Conservation (phyloP, 2,797 vertebrate species). For the Melanotaenia boesemani region DNA sequence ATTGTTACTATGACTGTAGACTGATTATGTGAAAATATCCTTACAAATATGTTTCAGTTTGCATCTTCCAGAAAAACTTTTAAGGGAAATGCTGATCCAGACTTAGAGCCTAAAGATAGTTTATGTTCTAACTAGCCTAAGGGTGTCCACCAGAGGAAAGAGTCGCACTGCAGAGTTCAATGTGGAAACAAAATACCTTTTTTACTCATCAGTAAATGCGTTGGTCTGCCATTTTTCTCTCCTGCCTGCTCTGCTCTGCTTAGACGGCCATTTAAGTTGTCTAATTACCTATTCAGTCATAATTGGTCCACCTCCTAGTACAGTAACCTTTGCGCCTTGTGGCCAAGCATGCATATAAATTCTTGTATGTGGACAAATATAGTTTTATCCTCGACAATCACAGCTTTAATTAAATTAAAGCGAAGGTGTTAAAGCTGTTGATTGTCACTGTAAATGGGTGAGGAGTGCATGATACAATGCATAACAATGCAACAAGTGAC, state of each 20-base stretch:
- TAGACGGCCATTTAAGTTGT: conserved; percentile 54
- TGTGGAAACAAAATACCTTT: conserved; percentile 11
- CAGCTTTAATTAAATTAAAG: conserved; percentile 89
- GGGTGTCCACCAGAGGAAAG: conserved; percentile 18
- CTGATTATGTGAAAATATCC: conserved; percentile 14
- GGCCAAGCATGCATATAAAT: conserved; percentile 40
- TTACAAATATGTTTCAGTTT: conserved; percentile 19
- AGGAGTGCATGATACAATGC: conserved; percentile 79
- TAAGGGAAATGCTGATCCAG: conserved; percentile 32
- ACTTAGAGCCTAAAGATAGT: conserved; percentile 26
- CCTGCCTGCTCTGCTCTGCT: conserved; percentile 25
- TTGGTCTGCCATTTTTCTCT: conserved; percentile 27
- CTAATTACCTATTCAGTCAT: conserved; percentile 77
- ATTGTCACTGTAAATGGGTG: conserved; percentile 76
- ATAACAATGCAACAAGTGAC: conserved; percentile 86
- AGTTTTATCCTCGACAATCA: conserved; percentile 82
- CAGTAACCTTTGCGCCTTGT: conserved; percentile 68
- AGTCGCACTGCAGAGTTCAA: conserved; percentile 24
- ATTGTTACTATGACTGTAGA: conserved; percentile 18
- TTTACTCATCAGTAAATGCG: conserved; percentile 15
- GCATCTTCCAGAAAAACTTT: conserved; percentile 12
- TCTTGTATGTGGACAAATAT: conserved; percentile 78
- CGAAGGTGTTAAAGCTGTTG: conserved; percentile 84
- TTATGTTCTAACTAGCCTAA: conserved; percentile 22
- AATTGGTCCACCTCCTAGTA: conserved; percentile 74